Evolutionary conservation across 2,797 vertebrate species (phyloP).

Genomic region (Alauda arvensis): DNA sequence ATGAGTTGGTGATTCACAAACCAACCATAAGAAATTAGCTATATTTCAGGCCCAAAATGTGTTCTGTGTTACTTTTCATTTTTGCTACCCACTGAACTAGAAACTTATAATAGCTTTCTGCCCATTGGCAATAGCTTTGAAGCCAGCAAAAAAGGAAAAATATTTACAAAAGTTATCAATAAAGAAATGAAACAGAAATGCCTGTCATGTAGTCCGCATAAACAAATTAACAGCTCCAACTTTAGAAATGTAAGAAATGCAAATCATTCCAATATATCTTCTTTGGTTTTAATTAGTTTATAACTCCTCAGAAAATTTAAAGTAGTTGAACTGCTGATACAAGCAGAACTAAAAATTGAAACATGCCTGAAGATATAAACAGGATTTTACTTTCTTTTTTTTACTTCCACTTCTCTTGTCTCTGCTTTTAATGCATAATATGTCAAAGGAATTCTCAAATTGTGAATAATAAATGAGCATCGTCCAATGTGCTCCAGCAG

Average conservation of each 20-base stretch:
- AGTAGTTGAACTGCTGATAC: background rate
- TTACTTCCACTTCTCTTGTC: background rate
- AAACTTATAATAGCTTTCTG: background rate
- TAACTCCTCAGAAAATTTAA: background rate
- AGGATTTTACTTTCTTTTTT: background rate
- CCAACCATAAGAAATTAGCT: background rate
- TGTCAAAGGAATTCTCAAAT: background rate
- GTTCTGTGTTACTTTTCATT: background rate
- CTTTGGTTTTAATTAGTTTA: constrained; percentile 27
- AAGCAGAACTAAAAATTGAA: constrained; percentile 34
- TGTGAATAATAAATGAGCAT: constrained; percentile 3
- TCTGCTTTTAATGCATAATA: background rate
- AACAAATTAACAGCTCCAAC: background rate
- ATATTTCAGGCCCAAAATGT: background rate
- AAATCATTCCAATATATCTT: constrained; percentile 8
- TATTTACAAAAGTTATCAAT: background rate
- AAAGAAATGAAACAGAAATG: constrained; percentile 15
- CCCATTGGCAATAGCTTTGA: constrained; percentile 1
- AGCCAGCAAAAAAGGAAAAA: background rate
- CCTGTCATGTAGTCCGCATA: background rate
- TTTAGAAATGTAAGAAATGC: constrained; percentile 14
- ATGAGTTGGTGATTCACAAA: background rate
- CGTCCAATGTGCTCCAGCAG: background rate
- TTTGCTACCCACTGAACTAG: background rate
- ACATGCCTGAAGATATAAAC: background rate